These are phyloP conservation scores for Macrocentrus cingulum DNA, from an alignment of 1,140 invertebrate species.

Conservation along the genomic window DNA sequence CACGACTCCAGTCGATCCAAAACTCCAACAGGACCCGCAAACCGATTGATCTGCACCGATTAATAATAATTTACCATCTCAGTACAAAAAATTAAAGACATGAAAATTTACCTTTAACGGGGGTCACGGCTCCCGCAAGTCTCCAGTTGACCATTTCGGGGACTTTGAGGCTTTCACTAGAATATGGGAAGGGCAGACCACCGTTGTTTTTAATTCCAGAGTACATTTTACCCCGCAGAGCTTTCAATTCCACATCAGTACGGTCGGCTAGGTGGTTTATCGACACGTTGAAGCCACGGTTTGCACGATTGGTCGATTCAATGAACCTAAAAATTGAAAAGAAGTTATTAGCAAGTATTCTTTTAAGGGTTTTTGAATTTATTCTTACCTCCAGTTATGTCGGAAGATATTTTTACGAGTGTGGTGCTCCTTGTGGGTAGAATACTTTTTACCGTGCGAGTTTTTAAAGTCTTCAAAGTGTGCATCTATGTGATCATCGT, in stretches of 20 bases:
- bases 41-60: conserved; percentile 89
- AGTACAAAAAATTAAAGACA: no score
- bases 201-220: conserved; percentile 69
- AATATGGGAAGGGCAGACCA: conserved; percentile 77
- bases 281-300: conserved; percentile 71
- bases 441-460: conserved; percentile 75
- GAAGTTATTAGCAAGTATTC: conserved; percentile 8
- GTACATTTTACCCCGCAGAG: conserved; percentile 75
- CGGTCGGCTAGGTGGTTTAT: conserved; percentile 91
- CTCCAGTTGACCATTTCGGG: conserved; percentile 86
- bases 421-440: conserved; percentile 66
- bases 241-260: conserved; percentile 74
- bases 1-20: conserved; percentile 89
- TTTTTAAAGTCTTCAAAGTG: conserved; percentile 79
- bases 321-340: conserved; percentile 67
- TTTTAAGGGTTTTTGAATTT: conserved; percentile 18
- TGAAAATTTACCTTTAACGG: conserved; percentile 76
- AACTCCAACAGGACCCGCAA: conserved; percentile 96
- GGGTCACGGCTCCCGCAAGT: conserved; percentile 88
- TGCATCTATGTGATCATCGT: conserved; percentile 72
- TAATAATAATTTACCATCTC: no score
- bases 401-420: conserved; percentile 79
- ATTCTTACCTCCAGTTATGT: conserved; percentile 78
- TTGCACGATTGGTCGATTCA: conserved; percentile 80
- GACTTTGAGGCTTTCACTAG: conserved; percentile 54